These are phyloP conservation scores for Nannoperca obscura DNA, from an alignment of 2,797 vertebrate genomes.

Conservation along the genomic window DNA sequence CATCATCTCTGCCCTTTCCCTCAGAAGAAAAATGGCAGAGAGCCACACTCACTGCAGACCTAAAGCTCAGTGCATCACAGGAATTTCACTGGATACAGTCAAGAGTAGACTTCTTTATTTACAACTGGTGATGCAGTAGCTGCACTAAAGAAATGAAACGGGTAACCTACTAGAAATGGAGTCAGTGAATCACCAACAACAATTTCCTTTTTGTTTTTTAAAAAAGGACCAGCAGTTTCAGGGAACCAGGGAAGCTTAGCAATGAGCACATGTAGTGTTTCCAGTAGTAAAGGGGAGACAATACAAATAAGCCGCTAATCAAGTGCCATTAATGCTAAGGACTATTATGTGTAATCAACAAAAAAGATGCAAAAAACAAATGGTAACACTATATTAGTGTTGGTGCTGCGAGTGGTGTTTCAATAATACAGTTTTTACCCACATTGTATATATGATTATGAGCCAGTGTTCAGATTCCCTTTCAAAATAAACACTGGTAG, in stretches of 20 bases:
- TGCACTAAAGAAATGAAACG: not conserved
- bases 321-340: not conserved
- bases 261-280: constrained; percentile 2
- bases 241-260: not conserved
- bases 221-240: not conserved
- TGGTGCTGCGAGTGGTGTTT: not conserved
- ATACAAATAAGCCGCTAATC: not conserved
- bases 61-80: constrained; percentile 34
- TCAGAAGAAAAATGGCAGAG: constrained; percentile 30
- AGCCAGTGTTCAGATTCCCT: not conserved
- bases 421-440: not conserved
- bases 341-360: not conserved
- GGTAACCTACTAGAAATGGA: not conserved
- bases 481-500: not conserved
- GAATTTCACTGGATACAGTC: constrained; percentile 27
- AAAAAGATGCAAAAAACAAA: not conserved
- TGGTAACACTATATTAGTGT: not conserved
- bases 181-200: not conserved
- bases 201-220: not conserved
- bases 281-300: not conserved
- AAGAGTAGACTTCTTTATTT: constrained; percentile 5
- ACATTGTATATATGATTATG: not conserved
- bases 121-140: constrained; percentile 8
- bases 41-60: constrained; percentile 39
- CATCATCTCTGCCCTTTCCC: constrained; percentile 57